Evolutionary conservation across 2,888 invertebrate species (phyloP).

Genomic region (Drosophila subsilvestris): DNA sequence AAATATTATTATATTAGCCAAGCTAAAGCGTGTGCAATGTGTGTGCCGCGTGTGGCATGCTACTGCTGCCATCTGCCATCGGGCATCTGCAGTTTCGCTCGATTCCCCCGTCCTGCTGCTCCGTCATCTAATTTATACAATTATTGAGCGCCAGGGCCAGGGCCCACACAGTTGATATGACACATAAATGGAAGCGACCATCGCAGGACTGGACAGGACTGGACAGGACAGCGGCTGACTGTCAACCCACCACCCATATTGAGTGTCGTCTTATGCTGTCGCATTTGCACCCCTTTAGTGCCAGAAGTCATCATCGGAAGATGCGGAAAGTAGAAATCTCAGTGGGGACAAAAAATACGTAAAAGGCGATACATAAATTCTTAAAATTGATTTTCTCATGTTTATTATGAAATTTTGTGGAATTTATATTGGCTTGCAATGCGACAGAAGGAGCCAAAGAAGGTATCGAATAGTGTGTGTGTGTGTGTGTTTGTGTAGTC

Average conservation of each 20-base stretch:
- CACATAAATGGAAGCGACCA: constrained; percentile 38
- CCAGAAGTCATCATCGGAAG: constrained; percentile 45
- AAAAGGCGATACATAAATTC: constrained; percentile 65
- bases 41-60: not conserved
- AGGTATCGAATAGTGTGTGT: constrained; percentile 10
- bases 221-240: constrained; percentile 10
- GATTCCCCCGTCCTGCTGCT: constrained; percentile 4
- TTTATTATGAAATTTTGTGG: constrained; percentile 74
- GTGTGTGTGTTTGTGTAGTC: constrained; percentile 19
- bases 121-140: constrained; percentile 71
- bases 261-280: constrained; percentile 74
- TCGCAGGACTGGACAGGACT: not conserved
- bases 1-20: constrained; percentile 78
- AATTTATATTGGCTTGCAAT: constrained; percentile 77
- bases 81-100: constrained; percentile 3
- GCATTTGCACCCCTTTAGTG: constrained; percentile 75
- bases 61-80: constrained; percentile 32
- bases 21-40: constrained; percentile 26
- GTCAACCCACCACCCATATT: constrained; percentile 55
- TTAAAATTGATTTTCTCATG: constrained; percentile 76
- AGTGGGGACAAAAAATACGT: constrained; percentile 7
- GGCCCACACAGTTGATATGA: constrained; percentile 28
- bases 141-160: constrained; percentile 47
- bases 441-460: constrained; percentile 47
- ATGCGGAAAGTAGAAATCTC: not conserved